These are phyloP conservation scores for Cremastobaeus sp. DNA, from an alignment of 2,888 invertebrate genomes.

Conservation along the genomic window DNA sequence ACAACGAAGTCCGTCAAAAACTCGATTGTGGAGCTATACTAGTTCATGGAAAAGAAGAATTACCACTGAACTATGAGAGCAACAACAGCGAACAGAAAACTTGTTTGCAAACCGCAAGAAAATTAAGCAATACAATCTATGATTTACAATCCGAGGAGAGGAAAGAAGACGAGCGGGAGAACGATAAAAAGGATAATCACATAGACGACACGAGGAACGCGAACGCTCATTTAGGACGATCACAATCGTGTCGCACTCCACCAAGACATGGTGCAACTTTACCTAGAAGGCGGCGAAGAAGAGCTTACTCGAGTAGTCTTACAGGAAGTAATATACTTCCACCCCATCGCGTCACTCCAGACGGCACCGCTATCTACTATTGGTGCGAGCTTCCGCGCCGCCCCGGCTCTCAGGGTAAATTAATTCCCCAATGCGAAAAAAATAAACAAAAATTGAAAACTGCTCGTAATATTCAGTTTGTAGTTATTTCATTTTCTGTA, in stretches of 20 bases:
- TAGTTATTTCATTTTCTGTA: constrained; percentile 10
- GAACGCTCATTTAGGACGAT: constrained; percentile 56
- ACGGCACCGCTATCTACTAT: constrained; percentile 91
- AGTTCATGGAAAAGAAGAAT: constrained; percentile 84
- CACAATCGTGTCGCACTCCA: constrained; percentile 60
- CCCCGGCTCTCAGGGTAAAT: constrained; percentile 78
- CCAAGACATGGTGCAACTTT: constrained; percentile 74
- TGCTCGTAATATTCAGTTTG: constrained; percentile 29
- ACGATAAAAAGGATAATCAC: constrained; percentile 29
- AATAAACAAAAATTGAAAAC: constrained; percentile 29
- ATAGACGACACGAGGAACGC: constrained; percentile 51
- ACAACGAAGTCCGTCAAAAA: constrained; percentile 78
- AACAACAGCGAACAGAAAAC: constrained; percentile 63
- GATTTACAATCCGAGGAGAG: constrained; percentile 50
- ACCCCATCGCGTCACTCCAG: constrained; percentile 87
- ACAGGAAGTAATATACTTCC: constrained; percentile 79
- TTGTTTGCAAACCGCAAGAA: neutral
- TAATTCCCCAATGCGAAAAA: constrained; percentile 61
- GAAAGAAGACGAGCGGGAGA: constrained; percentile 41
- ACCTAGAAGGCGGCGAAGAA: constrained; percentile 71
- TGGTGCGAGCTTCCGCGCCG: constrained; percentile 88
- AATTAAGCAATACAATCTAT: constrained; percentile 43
- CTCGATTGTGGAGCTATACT: constrained; percentile 79
- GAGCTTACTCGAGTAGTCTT: constrained; percentile 73
- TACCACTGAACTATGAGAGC: constrained; percentile 80